Base-by-base conservation (phyloP, 2,113 vertebrate genomes). In the Platycercus adscitus region DNA sequence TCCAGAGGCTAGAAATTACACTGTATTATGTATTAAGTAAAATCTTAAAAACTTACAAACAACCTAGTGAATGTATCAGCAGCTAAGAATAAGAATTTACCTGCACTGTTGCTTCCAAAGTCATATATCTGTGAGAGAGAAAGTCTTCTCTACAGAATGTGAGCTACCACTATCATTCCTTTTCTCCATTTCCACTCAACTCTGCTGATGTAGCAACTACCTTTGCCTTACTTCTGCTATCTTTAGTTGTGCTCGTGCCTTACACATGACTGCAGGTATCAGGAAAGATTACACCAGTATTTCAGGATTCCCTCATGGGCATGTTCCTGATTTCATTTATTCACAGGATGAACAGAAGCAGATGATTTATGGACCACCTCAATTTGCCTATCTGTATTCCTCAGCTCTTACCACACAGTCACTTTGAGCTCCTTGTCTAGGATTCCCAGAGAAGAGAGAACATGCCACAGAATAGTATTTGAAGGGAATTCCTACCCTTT, bases 291-390 rank as follows among this genome's bases (percentile, higher is more conserved):
- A 95, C 44, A 77, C 33, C 35, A 55, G 60, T 9, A 3, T 71
- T 89, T 75, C 84, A 87, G 61, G 79, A 77, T 90, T 97, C 76
- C 71, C 72, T 70, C 18, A 69, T 41, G 66, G 58, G 37, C n/a
- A 15, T 61, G 81, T 11, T 33, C 47, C 47, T 79, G 82, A 55
- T 82, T 86, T 88, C 72, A 56, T 73, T 94, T 86, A 83, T 80
- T 81, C 60, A 77, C 41, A 58, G 65, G n/a, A 80, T 39, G 61
- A 89, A 77, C 37, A 77, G 75, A 52, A 91, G 49, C 35, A 85
- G 52, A 47, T 25, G 47, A 87, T 49, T 96, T 89, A 87, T 77
- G 78, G 84, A 84, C 73, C 63, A 84, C 73, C 63, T 92, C 84
- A 58, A 49, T 71, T 88, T 69, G 52, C 75, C 87, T 52, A 84